phyloP scores from a whole-genome alignment of 2,113 vertebrate species.

The Mungos mungo region DNA sequence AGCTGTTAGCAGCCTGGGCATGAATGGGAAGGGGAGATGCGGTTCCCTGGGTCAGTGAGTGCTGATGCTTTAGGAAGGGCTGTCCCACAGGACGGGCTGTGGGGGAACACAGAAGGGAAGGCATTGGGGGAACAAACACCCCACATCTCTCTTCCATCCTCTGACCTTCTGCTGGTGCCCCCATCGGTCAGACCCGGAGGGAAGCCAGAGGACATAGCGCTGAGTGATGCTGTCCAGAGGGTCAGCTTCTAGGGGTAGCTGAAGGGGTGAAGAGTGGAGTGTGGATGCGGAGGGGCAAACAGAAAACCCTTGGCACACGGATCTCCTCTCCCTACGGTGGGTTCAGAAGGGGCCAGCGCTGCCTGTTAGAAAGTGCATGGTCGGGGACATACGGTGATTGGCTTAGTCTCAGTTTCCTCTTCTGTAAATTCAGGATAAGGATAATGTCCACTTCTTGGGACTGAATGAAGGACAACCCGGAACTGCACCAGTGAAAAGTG shows the following conservation, averaged over 20 bases:
- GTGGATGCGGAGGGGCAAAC: rapidly evolving
- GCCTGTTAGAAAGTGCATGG: not conserved
- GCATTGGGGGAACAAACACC: not conserved
- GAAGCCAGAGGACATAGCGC: not conserved
- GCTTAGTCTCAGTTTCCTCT: not conserved
- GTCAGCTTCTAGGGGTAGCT: not conserved
- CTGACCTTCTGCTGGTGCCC: not conserved
- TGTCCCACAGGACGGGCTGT: no score
- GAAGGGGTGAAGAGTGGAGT: not conserved
- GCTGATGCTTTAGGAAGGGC: not conserved
- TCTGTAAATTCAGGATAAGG: not conserved
- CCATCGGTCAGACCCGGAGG: not conserved
- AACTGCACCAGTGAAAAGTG: not conserved
- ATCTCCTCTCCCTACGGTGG: not conserved
- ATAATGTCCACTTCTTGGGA: not conserved
- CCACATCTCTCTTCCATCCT: not conserved
- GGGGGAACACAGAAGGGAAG: not conserved
- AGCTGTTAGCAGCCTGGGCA: not conserved
- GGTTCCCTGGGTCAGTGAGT: not conserved
- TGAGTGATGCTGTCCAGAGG: not conserved
- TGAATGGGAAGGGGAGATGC: not conserved
- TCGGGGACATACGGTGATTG: not conserved
- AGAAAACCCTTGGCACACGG: not conserved
- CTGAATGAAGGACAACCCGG: not conserved
- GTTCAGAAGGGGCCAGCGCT: not conserved